phyloP scores from a whole-genome alignment of 2,113 vertebrate species.

The Proterorhinus semilunaris region DNA sequence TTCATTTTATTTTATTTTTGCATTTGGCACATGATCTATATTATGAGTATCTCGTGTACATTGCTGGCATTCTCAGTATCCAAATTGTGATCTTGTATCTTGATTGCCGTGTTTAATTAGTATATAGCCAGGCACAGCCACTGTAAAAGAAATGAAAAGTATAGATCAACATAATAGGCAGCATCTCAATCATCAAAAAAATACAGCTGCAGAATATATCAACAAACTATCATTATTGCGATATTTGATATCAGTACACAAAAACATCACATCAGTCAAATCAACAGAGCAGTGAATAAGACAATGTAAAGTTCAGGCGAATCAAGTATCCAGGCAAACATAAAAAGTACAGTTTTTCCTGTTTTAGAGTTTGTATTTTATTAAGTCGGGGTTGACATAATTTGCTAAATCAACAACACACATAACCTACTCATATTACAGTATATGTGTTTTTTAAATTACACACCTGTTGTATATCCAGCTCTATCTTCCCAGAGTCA shows the following conservation, averaged over 20 bases:
- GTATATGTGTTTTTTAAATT: background rate
- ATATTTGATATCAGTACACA: too few relatives aligned
- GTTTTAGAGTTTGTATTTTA: too few relatives aligned
- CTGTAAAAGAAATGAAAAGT: constrained; percentile 41
- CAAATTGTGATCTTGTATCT: background rate
- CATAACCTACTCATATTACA: background rate
- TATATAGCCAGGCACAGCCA: constrained; percentile 70
- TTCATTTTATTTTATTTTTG: constrained; percentile 12
- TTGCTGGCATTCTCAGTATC: background rate
- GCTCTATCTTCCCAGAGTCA: constrained; percentile 58
- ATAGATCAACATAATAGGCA: background rate
- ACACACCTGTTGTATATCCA: constrained; percentile 64
- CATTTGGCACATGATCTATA: background rate
- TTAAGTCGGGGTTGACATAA: too few relatives aligned
- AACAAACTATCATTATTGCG: too few relatives aligned
- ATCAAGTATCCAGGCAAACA: too few relatives aligned
- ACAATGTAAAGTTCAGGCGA: too few relatives aligned
- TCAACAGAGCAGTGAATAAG: too few relatives aligned
- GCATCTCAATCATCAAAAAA: background rate
- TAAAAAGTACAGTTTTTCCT: too few relatives aligned
- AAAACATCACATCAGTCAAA: too few relatives aligned
- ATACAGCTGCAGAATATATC: too few relatives aligned
- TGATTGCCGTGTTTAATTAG: constrained; percentile 25
- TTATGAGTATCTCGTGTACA: background rate
- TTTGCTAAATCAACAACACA: background rate